Conservation (phyloP, 2,888 invertebrate genomes). For the Xiphydria camelus region DNA sequence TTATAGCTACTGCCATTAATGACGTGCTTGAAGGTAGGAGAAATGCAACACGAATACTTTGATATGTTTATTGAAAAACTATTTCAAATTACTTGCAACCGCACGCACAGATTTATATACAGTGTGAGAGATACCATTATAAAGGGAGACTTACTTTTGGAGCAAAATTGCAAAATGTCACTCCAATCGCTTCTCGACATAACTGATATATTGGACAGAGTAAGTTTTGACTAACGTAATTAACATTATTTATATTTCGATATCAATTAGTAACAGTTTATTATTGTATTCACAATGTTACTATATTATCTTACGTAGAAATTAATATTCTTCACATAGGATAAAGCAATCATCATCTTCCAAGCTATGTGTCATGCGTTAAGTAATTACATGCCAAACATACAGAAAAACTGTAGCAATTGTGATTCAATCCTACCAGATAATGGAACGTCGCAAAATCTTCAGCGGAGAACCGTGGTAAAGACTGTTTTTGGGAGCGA, state of each 20-base stretch:
- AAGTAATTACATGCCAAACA: constrained; percentile 44
- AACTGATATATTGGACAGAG: constrained; percentile 57
- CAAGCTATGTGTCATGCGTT: constrained; percentile 51
- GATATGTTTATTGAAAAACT: constrained; percentile 66
- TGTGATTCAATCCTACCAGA: no score
- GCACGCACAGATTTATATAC: constrained; percentile 66
- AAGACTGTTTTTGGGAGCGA: constrained; percentile 44
- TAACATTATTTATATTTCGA: no score
- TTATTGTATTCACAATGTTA: no score
- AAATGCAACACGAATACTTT: constrained; percentile 58
- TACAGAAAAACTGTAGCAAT: not conserved
- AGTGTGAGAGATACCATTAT: constrained; percentile 62
- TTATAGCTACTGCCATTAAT: constrained; percentile 69
- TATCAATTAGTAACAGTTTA: no score
- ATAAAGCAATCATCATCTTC: constrained; percentile 50
- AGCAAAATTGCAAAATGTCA: constrained; percentile 52
- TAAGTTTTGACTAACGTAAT: constrained; percentile 12
- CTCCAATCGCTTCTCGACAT: constrained; percentile 63
- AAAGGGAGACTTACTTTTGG: constrained; percentile 50
- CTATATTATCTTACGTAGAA: no score
- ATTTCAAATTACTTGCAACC: constrained; percentile 66
- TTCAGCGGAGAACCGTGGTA: no score
- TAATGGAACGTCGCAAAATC: no score
- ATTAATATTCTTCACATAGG: constrained; percentile 32
- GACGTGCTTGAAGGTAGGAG: constrained; percentile 51